Percentiles rank a stretch among this genome's conserved stretches.
These are phyloP conservation scores for Lucilia cuprina DNA, from an alignment of 1,140 invertebrate genomes.

Conservation along the genomic window DNA sequence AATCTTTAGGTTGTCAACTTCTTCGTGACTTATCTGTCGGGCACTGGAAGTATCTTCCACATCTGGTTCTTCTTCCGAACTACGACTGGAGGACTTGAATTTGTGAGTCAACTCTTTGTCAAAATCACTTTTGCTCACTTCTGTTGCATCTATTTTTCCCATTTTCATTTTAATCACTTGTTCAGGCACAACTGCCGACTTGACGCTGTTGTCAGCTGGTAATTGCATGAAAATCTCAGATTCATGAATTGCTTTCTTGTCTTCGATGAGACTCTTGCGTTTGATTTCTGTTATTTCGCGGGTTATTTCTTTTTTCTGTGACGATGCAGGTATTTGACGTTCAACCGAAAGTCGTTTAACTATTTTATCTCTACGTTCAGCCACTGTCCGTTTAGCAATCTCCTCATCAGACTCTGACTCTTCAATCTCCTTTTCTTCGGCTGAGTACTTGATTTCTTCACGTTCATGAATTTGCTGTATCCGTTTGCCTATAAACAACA, in stretches of 20 bases:
- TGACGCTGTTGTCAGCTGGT: constrained; percentile 62
- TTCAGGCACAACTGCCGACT: constrained; percentile 55
- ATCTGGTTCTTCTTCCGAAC: constrained; percentile 52
- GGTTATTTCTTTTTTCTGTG: constrained; percentile 72
- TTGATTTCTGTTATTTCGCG: constrained; percentile 75
- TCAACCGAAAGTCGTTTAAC: constrained; percentile 72
- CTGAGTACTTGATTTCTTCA: constrained; percentile 75
- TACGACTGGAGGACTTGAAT: constrained; percentile 55
- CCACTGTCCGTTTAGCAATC: constrained; percentile 71
- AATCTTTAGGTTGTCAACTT: constrained; percentile 51
- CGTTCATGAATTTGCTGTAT: constrained; percentile 66
- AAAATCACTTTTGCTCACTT: constrained; percentile 60
- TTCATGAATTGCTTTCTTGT: constrained; percentile 67
- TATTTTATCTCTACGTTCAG: constrained; percentile 74
- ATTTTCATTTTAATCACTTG: constrained; percentile 62
- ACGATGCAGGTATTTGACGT: constrained; percentile 71
- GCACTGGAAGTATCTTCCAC: constrained; percentile 39
- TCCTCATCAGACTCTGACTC: constrained; percentile 69
- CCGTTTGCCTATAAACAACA: constrained; percentile 50
- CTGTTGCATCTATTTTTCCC: constrained; percentile 56
- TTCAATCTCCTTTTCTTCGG: constrained; percentile 74
- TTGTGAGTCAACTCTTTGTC: constrained; percentile 61
- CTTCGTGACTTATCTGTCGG: constrained; percentile 36
- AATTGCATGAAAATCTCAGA: constrained; percentile 64
- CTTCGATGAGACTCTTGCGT: constrained; percentile 69